These are phyloP conservation scores for Nomada flava DNA, from an alignment of 2,888 invertebrate genomes.

Conservation along the genomic window DNA sequence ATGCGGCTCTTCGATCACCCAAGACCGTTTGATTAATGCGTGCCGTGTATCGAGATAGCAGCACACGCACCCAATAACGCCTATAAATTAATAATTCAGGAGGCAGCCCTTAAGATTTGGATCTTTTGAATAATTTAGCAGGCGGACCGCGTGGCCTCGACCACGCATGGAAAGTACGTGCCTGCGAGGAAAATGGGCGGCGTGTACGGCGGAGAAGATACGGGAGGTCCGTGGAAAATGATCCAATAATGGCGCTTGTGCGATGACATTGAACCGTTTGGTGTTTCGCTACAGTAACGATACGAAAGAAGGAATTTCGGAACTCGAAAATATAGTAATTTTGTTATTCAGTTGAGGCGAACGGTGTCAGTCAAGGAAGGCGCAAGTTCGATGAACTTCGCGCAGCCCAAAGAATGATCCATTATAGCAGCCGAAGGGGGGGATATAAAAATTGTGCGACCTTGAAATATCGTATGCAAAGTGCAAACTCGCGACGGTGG, in stretches of 20 bases:
- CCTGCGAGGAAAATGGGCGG: constrained; percentile 9
- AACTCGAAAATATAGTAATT: too few relatives aligned
- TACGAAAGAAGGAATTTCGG: too few relatives aligned
- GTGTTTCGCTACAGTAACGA: too few relatives aligned
- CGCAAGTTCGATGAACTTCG: background rate
- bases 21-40: constrained; percentile 61
- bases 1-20: constrained; percentile 64
- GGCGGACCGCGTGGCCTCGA: background rate
- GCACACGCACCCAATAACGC: constrained; percentile 53
- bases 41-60: constrained; percentile 43
- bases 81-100: constrained; percentile 61
- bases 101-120: constrained; percentile 40
- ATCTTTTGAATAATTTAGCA: constrained; percentile 56
- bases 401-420: constrained; percentile 6
- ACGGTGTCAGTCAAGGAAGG: background rate
- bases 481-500: constrained; percentile 44
- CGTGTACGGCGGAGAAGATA: background rate
- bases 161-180: background rate
- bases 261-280: too few relatives aligned
- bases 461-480: constrained; percentile 57
- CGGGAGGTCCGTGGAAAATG: background rate
- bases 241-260: background rate
- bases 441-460: constrained; percentile 26
- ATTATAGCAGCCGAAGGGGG: constrained; percentile 6
- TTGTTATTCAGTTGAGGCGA: background rate